Percentiles rank a stretch among this genome's conserved stretches.
phyloP scores from a whole-genome alignment of 2,797 vertebrate genomes.

The Xenops minutus region DNA sequence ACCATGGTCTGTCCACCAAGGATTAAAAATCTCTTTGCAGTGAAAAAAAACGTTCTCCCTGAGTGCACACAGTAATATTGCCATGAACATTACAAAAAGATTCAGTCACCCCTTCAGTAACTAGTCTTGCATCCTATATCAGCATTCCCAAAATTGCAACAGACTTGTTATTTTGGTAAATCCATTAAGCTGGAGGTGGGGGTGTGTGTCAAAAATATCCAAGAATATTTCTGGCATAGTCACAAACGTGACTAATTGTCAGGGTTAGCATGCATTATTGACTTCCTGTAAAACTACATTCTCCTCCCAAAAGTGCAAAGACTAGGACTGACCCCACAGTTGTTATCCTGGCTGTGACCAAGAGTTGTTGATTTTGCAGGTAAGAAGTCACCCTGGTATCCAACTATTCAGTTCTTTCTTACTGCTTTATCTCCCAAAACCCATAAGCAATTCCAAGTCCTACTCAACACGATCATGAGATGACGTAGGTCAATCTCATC shows the following conservation, averaged over 20 bases:
- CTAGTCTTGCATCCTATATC: not conserved
- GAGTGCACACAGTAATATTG: not conserved
- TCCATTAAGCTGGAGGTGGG: not conserved
- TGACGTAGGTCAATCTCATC: not conserved
- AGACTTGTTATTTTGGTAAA: not conserved
- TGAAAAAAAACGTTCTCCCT: not conserved
- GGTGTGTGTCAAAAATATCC: not conserved
- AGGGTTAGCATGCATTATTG: not conserved
- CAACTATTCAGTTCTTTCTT: rapidly evolving
- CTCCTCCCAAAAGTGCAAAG: not conserved
- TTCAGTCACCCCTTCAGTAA: not conserved
- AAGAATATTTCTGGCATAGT: not conserved
- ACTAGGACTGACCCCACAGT: not conserved
- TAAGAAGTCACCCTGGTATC: not conserved
- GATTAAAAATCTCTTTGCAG: not conserved
- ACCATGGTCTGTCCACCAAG: not conserved
- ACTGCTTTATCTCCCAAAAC: not conserved
- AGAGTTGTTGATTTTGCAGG: not conserved
- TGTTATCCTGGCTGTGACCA: not conserved
- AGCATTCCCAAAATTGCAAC: not conserved
- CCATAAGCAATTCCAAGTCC: not conserved
- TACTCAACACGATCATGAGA: rapidly evolving
- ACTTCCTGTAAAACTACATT: not conserved
- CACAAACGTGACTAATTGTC: not conserved
- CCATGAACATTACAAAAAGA: not conserved